phyloP scores from a whole-genome alignment of 2,797 vertebrate species.

The Tiaroga cobitis region DNA sequence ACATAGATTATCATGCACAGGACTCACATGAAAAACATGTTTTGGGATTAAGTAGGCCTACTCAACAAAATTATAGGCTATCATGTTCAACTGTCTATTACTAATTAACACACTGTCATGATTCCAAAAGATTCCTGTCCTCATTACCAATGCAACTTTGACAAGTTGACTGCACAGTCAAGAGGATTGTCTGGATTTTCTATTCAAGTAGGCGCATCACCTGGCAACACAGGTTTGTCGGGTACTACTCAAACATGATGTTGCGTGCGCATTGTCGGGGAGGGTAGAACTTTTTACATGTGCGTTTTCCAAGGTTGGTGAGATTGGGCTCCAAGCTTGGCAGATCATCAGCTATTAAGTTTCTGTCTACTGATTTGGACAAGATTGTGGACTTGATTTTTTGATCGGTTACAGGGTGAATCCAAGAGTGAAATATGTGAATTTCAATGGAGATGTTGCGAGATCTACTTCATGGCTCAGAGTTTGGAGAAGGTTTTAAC shows the following conservation, averaged over 20 bases:
- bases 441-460: background rate
- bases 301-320: background rate
- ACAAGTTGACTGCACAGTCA: slow-evolving; percentile 26
- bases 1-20: slow-evolving; percentile 8
- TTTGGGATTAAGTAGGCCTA: slow-evolving; percentile 47
- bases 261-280: background rate
- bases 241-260: slow-evolving; percentile 8
- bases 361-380: background rate
- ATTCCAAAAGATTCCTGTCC: background rate
- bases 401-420: background rate
- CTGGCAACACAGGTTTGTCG: slow-evolving; percentile 37
- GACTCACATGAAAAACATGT: background rate
- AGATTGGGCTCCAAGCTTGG: background rate
- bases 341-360: background rate
- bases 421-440: background rate
- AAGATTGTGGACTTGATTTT: background rate
- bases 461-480: background rate
- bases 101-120: background rate
- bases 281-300: background rate
- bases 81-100: background rate
- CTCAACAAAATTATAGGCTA: slow-evolving; percentile 19
- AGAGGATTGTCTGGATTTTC: slow-evolving; percentile 16
- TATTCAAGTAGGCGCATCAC: slow-evolving; percentile 4
- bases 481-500: background rate
- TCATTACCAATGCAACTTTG: slow-evolving; percentile 9